phyloP scores from a whole-genome alignment of 2,113 vertebrate genomes.

The Caranx melampygus region DNA sequence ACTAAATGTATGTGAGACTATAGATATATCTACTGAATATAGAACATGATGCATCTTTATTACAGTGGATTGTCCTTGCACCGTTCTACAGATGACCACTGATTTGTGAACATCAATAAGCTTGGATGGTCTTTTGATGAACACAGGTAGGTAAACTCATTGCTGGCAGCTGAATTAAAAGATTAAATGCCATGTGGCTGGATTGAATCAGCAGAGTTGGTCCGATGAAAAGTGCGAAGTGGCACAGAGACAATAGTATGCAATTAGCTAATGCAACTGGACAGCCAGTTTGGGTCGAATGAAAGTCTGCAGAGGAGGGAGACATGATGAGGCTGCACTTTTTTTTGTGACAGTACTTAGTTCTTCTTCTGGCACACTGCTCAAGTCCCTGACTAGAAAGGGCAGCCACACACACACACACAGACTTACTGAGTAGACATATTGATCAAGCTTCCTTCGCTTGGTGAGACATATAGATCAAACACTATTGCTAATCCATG shows the following conservation, averaged over 20 bases:
- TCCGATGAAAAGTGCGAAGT: conserved; percentile 46
- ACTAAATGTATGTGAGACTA: too few species aligned
- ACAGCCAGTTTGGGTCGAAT: conserved; percentile 47
- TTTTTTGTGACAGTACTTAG: conserved; percentile 51
- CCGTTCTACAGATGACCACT: background rate
- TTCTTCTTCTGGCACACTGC: conserved; percentile 54
- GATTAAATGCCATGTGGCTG: background rate
- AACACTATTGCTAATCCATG: conserved; percentile 45
- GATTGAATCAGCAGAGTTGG: conserved; percentile 44
- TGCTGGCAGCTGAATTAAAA: background rate
- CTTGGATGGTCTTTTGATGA: background rate
- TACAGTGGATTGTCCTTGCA: background rate
- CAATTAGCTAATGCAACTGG: conserved; percentile 76
- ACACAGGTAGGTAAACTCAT: background rate
- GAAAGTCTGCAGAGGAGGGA: conserved; percentile 41
- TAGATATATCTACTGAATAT: too few species aligned
- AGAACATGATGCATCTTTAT: background rate
- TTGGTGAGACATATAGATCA: conserved; percentile 45
- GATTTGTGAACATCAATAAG: background rate
- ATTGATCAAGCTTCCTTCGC: conserved; percentile 38
- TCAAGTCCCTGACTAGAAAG: conserved; percentile 37
- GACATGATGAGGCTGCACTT: conserved; percentile 72
- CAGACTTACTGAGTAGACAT: conserved; percentile 28
- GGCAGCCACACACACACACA: conserved; percentile 25
- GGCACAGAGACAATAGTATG: conserved; percentile 38